Conservation (phyloP, 2,113 vertebrate genomes). For the Pseudopipra pipra region DNA sequence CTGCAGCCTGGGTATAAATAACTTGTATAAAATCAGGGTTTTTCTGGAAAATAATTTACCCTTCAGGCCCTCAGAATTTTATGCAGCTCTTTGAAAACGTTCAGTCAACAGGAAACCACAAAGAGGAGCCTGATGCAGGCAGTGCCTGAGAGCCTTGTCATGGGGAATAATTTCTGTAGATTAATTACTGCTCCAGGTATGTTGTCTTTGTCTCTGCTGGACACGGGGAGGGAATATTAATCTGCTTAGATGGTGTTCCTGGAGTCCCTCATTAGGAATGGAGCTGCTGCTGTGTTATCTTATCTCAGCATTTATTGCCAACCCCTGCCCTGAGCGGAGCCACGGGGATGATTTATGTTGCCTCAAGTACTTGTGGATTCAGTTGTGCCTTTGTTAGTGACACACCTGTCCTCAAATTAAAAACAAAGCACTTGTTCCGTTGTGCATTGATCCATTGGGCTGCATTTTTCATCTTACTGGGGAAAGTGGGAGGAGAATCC, state of each 20-base stretch:
- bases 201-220: neutral
- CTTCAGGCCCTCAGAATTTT: neutral
- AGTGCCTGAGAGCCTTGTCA: neutral
- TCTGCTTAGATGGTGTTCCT: neutral
- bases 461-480: neutral
- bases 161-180: neutral
- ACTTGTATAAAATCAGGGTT: neutral
- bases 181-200: conserved; percentile 11
- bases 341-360: neutral
- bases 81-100: neutral
- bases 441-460: neutral
- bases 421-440: neutral
- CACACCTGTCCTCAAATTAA: neutral
- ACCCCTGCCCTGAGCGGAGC: neutral
- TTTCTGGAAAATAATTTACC: neutral
- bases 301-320: neutral
- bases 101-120: neutral
- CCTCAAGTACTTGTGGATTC: neutral
- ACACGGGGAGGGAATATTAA: neutral
- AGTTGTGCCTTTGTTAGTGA: neutral
- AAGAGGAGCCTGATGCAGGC: neutral
- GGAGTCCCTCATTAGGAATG: neutral
- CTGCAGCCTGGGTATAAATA: neutral
- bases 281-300: neutral
- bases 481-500: neutral